Evolutionary conservation across 2,888 invertebrate genomes (phyloP).

Genomic region (Eupithecia subfuscata): DNA sequence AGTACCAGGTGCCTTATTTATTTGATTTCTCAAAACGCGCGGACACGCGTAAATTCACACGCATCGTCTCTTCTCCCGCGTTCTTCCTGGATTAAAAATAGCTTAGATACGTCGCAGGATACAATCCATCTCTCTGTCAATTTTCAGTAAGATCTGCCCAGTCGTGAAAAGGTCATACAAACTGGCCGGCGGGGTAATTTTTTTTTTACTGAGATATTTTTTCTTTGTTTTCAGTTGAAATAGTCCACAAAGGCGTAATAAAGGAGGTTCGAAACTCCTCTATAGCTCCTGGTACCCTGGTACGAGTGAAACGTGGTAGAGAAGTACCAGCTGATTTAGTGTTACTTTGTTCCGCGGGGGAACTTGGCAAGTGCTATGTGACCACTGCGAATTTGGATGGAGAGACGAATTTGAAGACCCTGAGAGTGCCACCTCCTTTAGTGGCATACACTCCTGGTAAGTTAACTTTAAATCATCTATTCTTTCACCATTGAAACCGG

Average conservation of each 20-base stretch:
- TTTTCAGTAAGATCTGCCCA: not conserved
- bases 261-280: constrained; percentile 82
- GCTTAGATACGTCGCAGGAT: not conserved
- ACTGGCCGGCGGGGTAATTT: not conserved
- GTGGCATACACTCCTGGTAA: constrained; percentile 73
- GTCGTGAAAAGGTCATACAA: not conserved
- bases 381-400: constrained; percentile 95
- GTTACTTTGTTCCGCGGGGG: constrained; percentile 87
- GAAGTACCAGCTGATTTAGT: constrained; percentile 93
- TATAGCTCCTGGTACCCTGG: constrained; percentile 90
- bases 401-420: constrained; percentile 90
- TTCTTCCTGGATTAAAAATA: not conserved
- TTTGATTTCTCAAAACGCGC: not conserved
- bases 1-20: not conserved
- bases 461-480: not conserved
- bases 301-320: constrained; percentile 87
- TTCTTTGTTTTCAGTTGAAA: constrained; percentile 74
- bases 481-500: not conserved
- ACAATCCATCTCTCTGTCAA: not conserved
- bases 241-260: constrained; percentile 81
- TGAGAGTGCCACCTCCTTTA: constrained; percentile 74
- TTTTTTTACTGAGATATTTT: not conserved
- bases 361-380: constrained; percentile 88
- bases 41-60: no score
- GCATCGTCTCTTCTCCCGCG: not conserved